phyloP scores from a whole-genome alignment of 1,140 invertebrate genomes.

The Lanistes nyassanus region DNA sequence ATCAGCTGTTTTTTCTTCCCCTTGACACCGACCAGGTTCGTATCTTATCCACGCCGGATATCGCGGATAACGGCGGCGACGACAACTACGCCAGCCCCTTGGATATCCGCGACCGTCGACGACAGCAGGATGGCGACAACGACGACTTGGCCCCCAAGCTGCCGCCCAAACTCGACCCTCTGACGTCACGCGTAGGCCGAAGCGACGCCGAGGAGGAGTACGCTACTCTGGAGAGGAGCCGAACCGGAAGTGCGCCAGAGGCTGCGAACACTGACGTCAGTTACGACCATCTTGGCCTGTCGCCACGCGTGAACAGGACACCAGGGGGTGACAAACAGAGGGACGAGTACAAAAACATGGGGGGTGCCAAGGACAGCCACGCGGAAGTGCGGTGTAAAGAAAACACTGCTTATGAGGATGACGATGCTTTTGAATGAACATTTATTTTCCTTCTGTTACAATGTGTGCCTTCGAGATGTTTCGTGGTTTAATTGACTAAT shows the following conservation, averaged over 20 bases:
- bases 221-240: neutral
- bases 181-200: neutral
- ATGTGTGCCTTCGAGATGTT: too few relatives aligned
- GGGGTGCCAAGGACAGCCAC: neutral
- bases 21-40: neutral
- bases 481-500: too few relatives aligned
- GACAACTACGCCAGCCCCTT: slow-evolving; percentile 12
- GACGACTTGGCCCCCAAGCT: neutral
- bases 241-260: neutral
- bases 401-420: slow-evolving; percentile 3
- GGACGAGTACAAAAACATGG: neutral
- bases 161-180: neutral
- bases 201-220: neutral
- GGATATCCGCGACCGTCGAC: slow-evolving; percentile 17
- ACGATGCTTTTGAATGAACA: neutral
- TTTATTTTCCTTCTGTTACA: too few relatives aligned
- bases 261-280: neutral
- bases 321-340: neutral
- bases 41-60: slow-evolving; percentile 11
- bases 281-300: slow-evolving; percentile 7
- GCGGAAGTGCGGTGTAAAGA: slow-evolving; percentile 10
- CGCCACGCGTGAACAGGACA: neutral
- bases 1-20: neutral
- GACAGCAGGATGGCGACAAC: neutral
- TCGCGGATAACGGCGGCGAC: slow-evolving; percentile 6